Evolutionary conservation across 1,140 invertebrate genomes (phyloP).

Genomic region (Ooceraea biroi): DNA sequence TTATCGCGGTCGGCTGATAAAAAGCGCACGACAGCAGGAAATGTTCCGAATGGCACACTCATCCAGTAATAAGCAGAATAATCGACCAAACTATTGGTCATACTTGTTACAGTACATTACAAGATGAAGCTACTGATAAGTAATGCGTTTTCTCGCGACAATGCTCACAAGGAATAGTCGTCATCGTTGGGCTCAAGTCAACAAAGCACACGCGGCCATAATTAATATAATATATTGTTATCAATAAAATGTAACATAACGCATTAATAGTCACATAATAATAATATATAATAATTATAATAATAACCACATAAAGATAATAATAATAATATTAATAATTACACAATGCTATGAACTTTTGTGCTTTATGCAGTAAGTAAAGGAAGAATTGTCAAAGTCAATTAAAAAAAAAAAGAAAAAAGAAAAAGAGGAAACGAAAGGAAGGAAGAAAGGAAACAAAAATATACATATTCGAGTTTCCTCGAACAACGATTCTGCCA

Average conservation of each 20-base stretch:
- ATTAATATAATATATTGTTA: conserved; percentile 86
- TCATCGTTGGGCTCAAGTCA: conserved; percentile 69
- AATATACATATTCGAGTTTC: conserved; percentile 49
- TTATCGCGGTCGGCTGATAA: conserved; percentile 50
- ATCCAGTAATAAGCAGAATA: conserved; percentile 7
- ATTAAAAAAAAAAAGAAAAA: conserved; percentile 55
- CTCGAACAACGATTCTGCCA: conserved; percentile 13
- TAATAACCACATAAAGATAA: conserved; percentile 79
- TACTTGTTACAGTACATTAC: not conserved
- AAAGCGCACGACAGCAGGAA: conserved; percentile 40
- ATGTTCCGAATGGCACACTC: conserved; percentile 28
- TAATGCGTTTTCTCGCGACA: conserved; percentile 8
- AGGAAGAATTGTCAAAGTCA: conserved; percentile 65
- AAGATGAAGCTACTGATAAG: conserved; percentile 32
- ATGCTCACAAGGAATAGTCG: conserved; percentile 28
- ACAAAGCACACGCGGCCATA: conserved; percentile 74
- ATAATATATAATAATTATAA: conserved; percentile 77
- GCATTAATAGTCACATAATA: conserved; percentile 82
- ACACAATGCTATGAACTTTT: conserved; percentile 79
- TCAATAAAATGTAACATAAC: conserved; percentile 86
- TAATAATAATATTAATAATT: conserved; percentile 79
- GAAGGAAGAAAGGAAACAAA: conserved; percentile 10
- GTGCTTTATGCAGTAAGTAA: conserved; percentile 78
- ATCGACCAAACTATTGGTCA: conserved; percentile 16
- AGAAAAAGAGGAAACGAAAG: not conserved